Base-by-base conservation (phyloP, 2,888 invertebrate genomes). In the Plebejus melissa region DNA sequence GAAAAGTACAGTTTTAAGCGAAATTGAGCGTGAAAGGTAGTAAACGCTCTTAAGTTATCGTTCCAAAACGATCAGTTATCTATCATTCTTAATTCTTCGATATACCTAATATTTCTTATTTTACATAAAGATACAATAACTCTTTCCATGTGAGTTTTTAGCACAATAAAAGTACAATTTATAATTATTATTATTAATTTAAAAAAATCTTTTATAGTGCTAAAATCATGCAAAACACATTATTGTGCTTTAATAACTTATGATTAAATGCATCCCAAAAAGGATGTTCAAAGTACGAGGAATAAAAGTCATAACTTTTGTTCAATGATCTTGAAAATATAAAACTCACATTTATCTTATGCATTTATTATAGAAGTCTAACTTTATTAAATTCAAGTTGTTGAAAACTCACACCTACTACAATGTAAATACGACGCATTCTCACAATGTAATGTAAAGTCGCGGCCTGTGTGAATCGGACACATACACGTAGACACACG, bases 391-490 rank as follows among this genome's bases (percentile, higher is more conserved):
- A 38, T 57, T 58, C 13, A 38, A 6, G 32, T 5, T 2, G n/a
- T 28, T n/a, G 16, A 13, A 38, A 70, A 50, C 54, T 75, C 36
- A 71, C 50, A 71, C 36, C 32, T 69, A 16, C 4, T 74, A 22
- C 28, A 60, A 38, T 9, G 46, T 65, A 74, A 71, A 74, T 70
- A 75, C 80, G 78, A 87, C 83, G 90, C 90, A 90, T 91, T 91
- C 90, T 91, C 90, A 87, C 75, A 76, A 77, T 77, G 76, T 77
- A 79, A 74, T 76, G 74, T 77, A 79, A 79, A 84, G 85, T 90
- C 77, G 75, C 76, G 88, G 92, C 90, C 91, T 82, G 93, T 93
- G 93, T 93, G 93, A 93, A 93, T 93, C 93, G 93, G 75, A 79
- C 79, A 79, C 78, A 85, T 85, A 85, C 84, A 81, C 83, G 90